Evolutionary conservation across 2,888 invertebrate genomes (phyloP).

Genomic region (Anarsia innoxiella): DNA sequence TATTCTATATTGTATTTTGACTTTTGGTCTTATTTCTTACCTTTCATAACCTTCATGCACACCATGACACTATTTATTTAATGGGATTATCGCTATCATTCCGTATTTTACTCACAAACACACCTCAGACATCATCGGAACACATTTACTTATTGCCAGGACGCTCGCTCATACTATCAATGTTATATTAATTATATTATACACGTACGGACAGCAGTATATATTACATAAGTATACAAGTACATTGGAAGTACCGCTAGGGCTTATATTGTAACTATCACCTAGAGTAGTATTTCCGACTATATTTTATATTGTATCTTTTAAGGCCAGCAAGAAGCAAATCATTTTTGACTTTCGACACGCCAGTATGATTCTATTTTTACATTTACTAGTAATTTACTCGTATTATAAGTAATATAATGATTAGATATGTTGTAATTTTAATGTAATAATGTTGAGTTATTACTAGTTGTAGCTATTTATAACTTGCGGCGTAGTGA

Average conservation of each 20-base stretch:
- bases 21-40: slow-evolving; percentile 48
- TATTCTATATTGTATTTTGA: slow-evolving; percentile 46
- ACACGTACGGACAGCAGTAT: too few relatives aligned
- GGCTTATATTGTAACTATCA: slow-evolving; percentile 54
- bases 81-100: slow-evolving; percentile 46
- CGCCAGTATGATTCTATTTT: slow-evolving; percentile 55
- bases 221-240: too few relatives aligned
- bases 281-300: slow-evolving; percentile 56
- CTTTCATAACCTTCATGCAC: slow-evolving; percentile 63
- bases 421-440: slow-evolving; percentile 30
- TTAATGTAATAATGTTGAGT: slow-evolving; percentile 24
- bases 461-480: slow-evolving; percentile 42
- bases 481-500: slow-evolving; percentile 33
- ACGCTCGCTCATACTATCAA: slow-evolving; percentile 34
- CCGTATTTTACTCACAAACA: slow-evolving; percentile 32
- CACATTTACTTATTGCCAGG: slow-evolving; percentile 32
- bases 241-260: slow-evolving; percentile 43
- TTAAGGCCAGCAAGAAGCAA: slow-evolving; percentile 47
- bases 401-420: slow-evolving; percentile 39
- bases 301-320: slow-evolving; percentile 37
- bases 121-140: slow-evolving; percentile 46
- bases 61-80: slow-evolving; percentile 48
- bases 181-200: slow-evolving; percentile 32
- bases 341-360: slow-evolving; percentile 46
- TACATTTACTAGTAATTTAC: slow-evolving; percentile 50